Evolutionary conservation across 92 coral and sea anemone species (phyloP).

Genomic region (Virgularia gustaviana): DNA sequence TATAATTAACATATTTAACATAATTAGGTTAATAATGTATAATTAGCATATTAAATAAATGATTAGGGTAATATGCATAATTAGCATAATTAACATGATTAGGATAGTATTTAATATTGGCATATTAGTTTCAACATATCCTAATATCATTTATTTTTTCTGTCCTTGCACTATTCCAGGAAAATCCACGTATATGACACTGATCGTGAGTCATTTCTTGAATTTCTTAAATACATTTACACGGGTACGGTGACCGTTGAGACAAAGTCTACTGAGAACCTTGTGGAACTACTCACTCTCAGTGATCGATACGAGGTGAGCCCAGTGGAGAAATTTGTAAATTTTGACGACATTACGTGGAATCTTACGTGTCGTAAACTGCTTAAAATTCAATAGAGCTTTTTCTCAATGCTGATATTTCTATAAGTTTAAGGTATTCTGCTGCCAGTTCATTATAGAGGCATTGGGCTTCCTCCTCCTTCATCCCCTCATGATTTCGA

Average conservation of each 20-base stretch:
- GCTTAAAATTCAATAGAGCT: no score
- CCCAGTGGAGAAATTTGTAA: neutral
- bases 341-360: neutral
- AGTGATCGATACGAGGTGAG: constrained; percentile 87
- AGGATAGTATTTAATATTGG: neutral
- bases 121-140: neutral
- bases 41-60: neutral
- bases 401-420: no score
- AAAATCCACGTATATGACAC: constrained; percentile 73
- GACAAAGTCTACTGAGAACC: constrained; percentile 57
- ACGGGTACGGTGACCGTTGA: constrained; percentile 67
- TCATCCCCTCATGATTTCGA: no score
- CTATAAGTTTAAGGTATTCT: no score
- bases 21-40: neutral
- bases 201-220: constrained; percentile 59
- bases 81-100: neutral
- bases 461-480: neutral
- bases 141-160: neutral
- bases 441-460: neutral
- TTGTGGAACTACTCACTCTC: constrained; percentile 71
- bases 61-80: neutral
- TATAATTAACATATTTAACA: neutral
- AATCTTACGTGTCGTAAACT: neutral
- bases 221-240: constrained; percentile 70
- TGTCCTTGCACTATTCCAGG: constrained; percentile 32